These are phyloP conservation scores for Pseudopleuronectes americanus DNA, from an alignment of 2,797 vertebrate genomes.

Conservation along the genomic window DNA sequence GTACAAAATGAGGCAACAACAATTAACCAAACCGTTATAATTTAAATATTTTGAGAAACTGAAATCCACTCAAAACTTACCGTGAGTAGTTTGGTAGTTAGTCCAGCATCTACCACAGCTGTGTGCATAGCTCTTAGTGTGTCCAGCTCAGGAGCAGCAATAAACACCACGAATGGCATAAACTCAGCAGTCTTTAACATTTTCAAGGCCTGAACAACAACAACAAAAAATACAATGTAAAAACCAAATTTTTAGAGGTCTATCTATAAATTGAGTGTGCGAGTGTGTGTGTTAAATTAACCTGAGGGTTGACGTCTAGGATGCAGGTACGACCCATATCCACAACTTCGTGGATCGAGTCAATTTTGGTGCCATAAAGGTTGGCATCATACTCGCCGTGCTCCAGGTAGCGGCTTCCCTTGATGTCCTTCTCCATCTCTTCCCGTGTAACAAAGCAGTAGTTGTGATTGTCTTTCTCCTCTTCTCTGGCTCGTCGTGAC, in stretches of 20 bases:
- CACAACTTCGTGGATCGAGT: slow-evolving; percentile 97
- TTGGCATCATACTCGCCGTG: slow-evolving; percentile 98
- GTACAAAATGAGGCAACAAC: slow-evolving; percentile 11
- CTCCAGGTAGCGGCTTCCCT: slow-evolving; percentile 93
- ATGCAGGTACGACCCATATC: slow-evolving; percentile 93
- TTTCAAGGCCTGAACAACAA: slow-evolving; percentile 89
- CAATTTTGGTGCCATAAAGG: slow-evolving; percentile 98
- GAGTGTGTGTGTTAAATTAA: slow-evolving; percentile 50
- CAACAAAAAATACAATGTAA: slow-evolving; percentile 25
- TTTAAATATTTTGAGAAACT: background rate
- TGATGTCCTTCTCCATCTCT: slow-evolving; percentile 95
- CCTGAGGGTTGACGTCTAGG: slow-evolving; percentile 98
- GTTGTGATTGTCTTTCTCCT: slow-evolving; percentile 94
- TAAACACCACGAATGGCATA: slow-evolving; percentile 98
- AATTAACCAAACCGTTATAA: background rate
- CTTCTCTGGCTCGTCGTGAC: slow-evolving; percentile 92
- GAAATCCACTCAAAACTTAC: slow-evolving; percentile 77
- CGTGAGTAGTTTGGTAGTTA: slow-evolving; percentile 97
- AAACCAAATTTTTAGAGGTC: background rate
- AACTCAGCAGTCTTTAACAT: slow-evolving; percentile 96
- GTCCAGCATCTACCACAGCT: slow-evolving; percentile 96
- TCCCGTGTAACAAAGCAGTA: slow-evolving; percentile 93
- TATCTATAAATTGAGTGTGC: background rate
- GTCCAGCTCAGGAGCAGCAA: slow-evolving; percentile 96
- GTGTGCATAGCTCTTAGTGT: slow-evolving; percentile 97